Evolutionary conservation across 2,888 invertebrate genomes (phyloP).

Genomic region (Frankliniella fusca): DNA sequence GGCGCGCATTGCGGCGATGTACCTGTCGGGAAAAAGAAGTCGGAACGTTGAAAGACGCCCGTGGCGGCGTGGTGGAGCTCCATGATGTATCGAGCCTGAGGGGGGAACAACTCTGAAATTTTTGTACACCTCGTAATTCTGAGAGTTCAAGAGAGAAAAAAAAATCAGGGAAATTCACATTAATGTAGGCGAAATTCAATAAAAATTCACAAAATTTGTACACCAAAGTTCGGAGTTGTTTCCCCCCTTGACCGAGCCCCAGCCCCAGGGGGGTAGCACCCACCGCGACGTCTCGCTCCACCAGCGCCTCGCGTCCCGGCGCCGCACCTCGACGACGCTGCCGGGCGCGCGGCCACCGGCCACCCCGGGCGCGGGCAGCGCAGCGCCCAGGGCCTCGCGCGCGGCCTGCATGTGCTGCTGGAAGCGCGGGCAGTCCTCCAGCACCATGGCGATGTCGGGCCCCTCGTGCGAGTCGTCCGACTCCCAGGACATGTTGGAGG

Average conservation of each 20-base stretch:
- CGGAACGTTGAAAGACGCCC: no score
- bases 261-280: no score
- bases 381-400: slow-evolving; percentile 48
- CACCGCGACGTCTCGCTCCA: slow-evolving; percentile 35
- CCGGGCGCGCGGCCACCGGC: neutral
- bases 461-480: slow-evolving; percentile 44
- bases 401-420: slow-evolving; percentile 42
- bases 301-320: slow-evolving; percentile 36
- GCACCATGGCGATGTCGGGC: slow-evolving; percentile 20
- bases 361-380: slow-evolving; percentile 46
- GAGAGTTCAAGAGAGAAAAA: no score
- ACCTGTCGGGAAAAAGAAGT: neutral
- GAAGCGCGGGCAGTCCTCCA: slow-evolving; percentile 7
- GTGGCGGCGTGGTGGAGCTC: no score
- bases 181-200: no score
- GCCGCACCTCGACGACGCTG: slow-evolving; percentile 28
- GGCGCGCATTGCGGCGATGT: slow-evolving; percentile 1
- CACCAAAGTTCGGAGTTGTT: no score
- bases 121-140: no score
- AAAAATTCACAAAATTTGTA: no score
- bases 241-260: no score
- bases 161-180: no score
- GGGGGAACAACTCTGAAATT: no score
- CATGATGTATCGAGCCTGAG: no score
- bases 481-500: slow-evolving; percentile 40